phyloP scores from a whole-genome alignment of 2,888 invertebrate genomes.

The Holacanthella duospinosa region DNA sequence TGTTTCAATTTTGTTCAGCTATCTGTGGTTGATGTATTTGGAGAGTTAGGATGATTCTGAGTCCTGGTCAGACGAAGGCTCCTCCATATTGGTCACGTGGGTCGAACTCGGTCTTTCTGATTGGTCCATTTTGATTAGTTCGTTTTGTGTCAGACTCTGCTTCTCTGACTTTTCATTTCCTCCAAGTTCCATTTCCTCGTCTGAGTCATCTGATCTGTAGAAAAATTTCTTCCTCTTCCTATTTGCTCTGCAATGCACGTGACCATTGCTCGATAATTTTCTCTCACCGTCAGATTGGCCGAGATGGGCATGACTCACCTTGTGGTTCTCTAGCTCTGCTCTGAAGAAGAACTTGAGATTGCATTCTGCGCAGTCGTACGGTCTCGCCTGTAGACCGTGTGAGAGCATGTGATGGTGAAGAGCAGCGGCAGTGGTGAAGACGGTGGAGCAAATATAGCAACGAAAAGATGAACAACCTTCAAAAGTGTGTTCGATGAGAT shows the following conservation, averaged over 20 bases:
- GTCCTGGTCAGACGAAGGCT: no score
- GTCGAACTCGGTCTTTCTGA: no score
- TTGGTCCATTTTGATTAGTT: no score
- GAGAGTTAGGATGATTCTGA: no score
- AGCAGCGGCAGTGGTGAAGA: constrained; percentile 71
- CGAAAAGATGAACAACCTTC: constrained; percentile 70
- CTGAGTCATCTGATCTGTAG: constrained; percentile 37
- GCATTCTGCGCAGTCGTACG: constrained; percentile 76
- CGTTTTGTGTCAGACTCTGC: no score
- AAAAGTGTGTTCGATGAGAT: constrained; percentile 85
- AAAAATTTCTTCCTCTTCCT: constrained; percentile 32
- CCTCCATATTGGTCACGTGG: no score
- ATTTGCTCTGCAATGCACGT: no score
- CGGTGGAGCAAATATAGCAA: constrained; percentile 78
- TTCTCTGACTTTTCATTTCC: not conserved
- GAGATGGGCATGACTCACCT: constrained; percentile 15
- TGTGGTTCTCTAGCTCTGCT: constrained; percentile 80
- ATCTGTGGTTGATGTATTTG: no score
- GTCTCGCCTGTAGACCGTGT: constrained; percentile 67
- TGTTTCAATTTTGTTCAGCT: no score
- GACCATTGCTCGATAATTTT: no score
- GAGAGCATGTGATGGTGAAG: constrained; percentile 72
- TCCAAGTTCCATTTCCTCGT: constrained; percentile 32
- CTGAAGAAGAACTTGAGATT: constrained; percentile 79
- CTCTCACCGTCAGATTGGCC: not conserved